phyloP scores from a whole-genome alignment of 2,888 invertebrate species.

The Parelbella ahira region DNA sequence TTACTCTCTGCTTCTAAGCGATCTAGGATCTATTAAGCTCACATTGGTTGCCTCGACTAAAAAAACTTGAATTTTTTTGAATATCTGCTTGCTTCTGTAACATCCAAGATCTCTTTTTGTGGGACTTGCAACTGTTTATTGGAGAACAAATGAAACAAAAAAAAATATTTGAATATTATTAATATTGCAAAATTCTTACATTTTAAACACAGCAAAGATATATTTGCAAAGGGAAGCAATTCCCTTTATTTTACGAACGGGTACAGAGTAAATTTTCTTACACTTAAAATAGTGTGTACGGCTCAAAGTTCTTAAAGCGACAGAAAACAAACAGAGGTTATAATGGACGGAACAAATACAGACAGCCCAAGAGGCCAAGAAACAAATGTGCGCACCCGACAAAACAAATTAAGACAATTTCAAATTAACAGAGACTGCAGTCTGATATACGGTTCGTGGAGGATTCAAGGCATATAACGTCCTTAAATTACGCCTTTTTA shows the following conservation, averaged over 20 bases:
- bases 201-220: no score
- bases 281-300: slow-evolving; percentile 20
- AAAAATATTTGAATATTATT: no score
- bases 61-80: no score
- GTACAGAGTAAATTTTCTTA: slow-evolving; percentile 13
- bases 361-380: slow-evolving; percentile 47
- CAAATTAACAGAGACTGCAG: slow-evolving; percentile 67
- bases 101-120: no score
- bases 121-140: no score
- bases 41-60: no score
- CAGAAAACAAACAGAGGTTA: slow-evolving; percentile 39
- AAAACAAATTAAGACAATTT: slow-evolving; percentile 75
- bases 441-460: slow-evolving; percentile 57
- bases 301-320: slow-evolving; percentile 21
- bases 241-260: slow-evolving; percentile 10
- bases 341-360: slow-evolving; percentile 41
- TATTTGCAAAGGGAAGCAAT: no score
- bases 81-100: no score
- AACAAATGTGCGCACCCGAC: slow-evolving; percentile 60
- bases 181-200: no score
- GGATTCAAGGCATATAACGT: slow-evolving; percentile 47
- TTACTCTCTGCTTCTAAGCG: no score
- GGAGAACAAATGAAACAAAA: no score
- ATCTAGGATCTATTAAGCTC: no score
- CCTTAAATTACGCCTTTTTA: slow-evolving; percentile 39